Evolutionary conservation across 2,113 vertebrate genomes (phyloP), one percentile per base, ranked within the genome.

Genomic region (Dicrurus megarhynchus): DNA sequence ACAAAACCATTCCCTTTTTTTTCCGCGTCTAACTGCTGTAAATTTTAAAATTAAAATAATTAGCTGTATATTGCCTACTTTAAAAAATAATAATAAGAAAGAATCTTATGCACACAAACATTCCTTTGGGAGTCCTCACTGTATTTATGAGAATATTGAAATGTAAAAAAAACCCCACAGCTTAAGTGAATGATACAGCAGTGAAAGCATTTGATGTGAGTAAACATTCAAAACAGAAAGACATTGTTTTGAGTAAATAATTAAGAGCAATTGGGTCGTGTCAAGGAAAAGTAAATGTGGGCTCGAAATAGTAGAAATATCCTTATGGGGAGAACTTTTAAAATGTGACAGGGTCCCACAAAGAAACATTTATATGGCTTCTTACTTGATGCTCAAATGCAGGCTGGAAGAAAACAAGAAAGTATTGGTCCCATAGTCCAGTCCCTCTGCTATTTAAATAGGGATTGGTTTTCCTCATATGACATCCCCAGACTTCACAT

Each of bases 201-300:
- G 12, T 69, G 47, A 67, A 93, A 80, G 26, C 42, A 60, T 91
- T 88, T 93, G 28, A 65, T 16, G 7, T 35, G 23, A 42, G 19
- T 87, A 85, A 87, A 80, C 41, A 47, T 32, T 76, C 30, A 60
- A 64, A 92, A n/a, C 67, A 93, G 53, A 69, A 79, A 52, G 19
- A 47, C 37, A 28, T 78, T 81, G 32, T 81, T 91, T 88, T 55
- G 19, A 70, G 27, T 87, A 85, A 91, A 83, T 87, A 83, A 87
- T 79, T 69, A 61, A 76, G 46, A 88, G 47, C 27, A 80, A 52
- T 47, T 90, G 78, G 85, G n/a, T 1, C 1, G 16, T 88, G 71
- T 81, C 79, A 89, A 92, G 52, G 60, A 75, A 90, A 93, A 86
- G 27, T 80, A 96, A 93, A 88, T 81, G 53, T 2, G 52, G 35